Evolutionary conservation across 2,888 invertebrate species (phyloP), one percentile per base, ranked within the genome.

Genomic region (Neoitamus cyanurus): DNA sequence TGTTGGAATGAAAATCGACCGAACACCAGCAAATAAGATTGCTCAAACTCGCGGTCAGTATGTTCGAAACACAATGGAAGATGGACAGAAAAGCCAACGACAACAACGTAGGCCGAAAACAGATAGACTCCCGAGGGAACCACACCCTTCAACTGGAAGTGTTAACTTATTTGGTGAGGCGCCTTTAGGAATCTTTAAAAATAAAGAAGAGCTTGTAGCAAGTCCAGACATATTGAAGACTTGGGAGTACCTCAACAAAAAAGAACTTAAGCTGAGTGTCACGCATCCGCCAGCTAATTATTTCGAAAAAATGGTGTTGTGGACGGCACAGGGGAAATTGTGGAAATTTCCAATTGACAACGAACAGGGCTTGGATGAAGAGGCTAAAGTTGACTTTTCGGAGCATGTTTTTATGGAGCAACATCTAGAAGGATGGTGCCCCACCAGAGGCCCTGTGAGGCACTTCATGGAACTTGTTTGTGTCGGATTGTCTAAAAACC

Each of bases 281-380:
- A 93, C 94, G 0, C 95, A 95, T 90, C 95, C 96, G 0, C 97
- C 98, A 0, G 90, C 93, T 7, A 99, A 99, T 92, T 95, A 95
- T 89, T 98, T 97, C 90, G 96, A 99, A 90, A 97, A 99, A 92
- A 95, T 98, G 95, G 96, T 97, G 73, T 90, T 94, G 82, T 98
- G 98, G 98, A 99, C 99, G 0, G 94, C 97, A 84, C 95, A 97
- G 90, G 98, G 97, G 68, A 98, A 98, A 92, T 91, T 99, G 13
- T 99, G 99, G 99, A 94, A 95, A 87, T 99, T 98, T 90, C 99
- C 99, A 1, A 97, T 99, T 86, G 94, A 99, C 90, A 99, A 99
- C 92, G 99, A 99, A 92, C 96, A 97, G 93, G 98, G 95, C 83
- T 89, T 96, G 89, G 92, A 92, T 86, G 94, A 94, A 83, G 94